phyloP scores from a whole-genome alignment of 2,797 vertebrate species.

The Sebastolobus alascanus region DNA sequence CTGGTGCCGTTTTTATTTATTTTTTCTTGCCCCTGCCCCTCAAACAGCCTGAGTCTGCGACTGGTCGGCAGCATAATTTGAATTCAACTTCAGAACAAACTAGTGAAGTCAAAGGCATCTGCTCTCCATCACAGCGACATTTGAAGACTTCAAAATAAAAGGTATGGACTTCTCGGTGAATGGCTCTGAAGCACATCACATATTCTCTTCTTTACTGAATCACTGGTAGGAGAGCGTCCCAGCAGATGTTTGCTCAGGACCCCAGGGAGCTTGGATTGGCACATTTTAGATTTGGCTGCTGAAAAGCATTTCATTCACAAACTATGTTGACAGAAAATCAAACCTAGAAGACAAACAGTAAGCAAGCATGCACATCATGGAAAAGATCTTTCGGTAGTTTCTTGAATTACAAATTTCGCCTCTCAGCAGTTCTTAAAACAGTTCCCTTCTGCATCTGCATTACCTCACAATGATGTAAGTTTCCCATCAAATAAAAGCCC shows the following conservation, averaged over 20 bases:
- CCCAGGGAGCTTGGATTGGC: slow-evolving; percentile 56
- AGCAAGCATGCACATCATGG: slow-evolving; percentile 24
- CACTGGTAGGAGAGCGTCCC: slow-evolving; percentile 36
- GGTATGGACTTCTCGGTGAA: slow-evolving; percentile 12
- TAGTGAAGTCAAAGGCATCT: slow-evolving; percentile 13
- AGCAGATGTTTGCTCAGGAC: slow-evolving; percentile 45
- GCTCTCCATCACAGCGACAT: slow-evolving; percentile 10
- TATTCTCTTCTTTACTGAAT: slow-evolving; percentile 48
- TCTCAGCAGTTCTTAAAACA: slow-evolving; percentile 46
- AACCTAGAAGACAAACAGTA: slow-evolving; percentile 47
- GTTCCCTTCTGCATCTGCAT: not conserved
- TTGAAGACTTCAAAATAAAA: slow-evolving; percentile 40
- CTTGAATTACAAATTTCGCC: slow-evolving; percentile 20
- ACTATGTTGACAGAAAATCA: slow-evolving; percentile 57
- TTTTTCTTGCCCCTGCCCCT: too few species aligned
- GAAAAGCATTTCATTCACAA: slow-evolving; percentile 52
- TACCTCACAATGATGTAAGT: slow-evolving; percentile 9
- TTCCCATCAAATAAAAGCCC: slow-evolving; percentile 6
- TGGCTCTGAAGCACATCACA: slow-evolving; percentile 28
- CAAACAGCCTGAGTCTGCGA: too few species aligned
- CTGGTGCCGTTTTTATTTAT: too few species aligned
- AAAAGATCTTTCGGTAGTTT: slow-evolving; percentile 14
- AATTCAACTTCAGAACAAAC: slow-evolving; percentile 31
- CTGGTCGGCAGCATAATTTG: not conserved
- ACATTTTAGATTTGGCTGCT: slow-evolving; percentile 52